Evolutionary conservation across 2,888 invertebrate species (phyloP), one percentile per base, ranked within the genome.

Genomic region (Rhingia campestris): DNA sequence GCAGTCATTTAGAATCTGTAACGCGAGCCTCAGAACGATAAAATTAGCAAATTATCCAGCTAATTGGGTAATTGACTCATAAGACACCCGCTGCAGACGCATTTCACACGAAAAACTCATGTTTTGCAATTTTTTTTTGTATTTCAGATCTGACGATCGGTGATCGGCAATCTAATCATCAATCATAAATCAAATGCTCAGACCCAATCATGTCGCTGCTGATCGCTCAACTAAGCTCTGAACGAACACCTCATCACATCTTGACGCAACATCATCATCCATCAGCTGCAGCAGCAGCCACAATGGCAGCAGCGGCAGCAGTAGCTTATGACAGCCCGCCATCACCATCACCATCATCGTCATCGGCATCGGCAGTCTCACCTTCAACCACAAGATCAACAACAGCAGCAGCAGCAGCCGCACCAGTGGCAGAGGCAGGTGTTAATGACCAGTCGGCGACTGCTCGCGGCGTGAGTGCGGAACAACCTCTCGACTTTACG

Each of bases 391-490:
- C 80, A 58, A 81, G 81, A 75, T 86, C 86, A 79, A 86, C 86
- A 86, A 67, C 84, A 81, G 75, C 79, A 67, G 61, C 67, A 49
- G 63, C 86, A 59, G n/a, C 86, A 72, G 22, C 37, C 22, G 43
- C 51, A 74, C 32, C 14, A 81, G 77, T 86, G 82, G 82, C 76
- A 72, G 79, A 84, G 86, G 86, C 88, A 88, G 89, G 89, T 91
- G 91, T 89, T 90, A 91, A 90, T 90, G 89, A 88, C 88, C 90
- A 90, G 80, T 63, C 63, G 22, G 22, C 22, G 63, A 51, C 51
- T 73, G 82, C 53, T 79, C 54, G 72, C 69, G 80, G 80, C 79
- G 87, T 87, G 87, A 87, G 88, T 79, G 51, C 51, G 59, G 84
- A 85, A 81, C 85, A 85, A 81, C 85, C 85, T 76, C 81, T 88